These are phyloP conservation scores for Pseudomyrmex sp. DNA, from an alignment of 1,140 invertebrate species.

Conservation along the genomic window DNA sequence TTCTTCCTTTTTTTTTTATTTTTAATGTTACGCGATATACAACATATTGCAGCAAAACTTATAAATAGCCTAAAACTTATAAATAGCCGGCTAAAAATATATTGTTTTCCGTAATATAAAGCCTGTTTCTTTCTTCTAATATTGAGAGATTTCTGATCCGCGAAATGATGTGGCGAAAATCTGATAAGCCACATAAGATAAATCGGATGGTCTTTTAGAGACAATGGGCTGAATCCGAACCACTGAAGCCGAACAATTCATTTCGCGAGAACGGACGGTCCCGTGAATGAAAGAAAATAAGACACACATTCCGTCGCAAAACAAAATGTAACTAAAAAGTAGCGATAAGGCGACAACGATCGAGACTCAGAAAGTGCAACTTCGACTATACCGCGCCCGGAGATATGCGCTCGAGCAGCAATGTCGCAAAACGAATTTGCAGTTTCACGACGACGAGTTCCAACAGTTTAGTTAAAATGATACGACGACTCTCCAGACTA, in stretches of 20 bases:
- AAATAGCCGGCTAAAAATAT: neutral
- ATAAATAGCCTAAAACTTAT: neutral
- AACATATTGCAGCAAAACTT: neutral
- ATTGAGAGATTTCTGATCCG: neutral
- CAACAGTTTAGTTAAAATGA: constrained; percentile 37
- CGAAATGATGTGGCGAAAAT: neutral
- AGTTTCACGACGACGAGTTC: constrained; percentile 35
- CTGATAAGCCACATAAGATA: no score
- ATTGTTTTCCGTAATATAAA: neutral
- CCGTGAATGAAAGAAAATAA: neutral
- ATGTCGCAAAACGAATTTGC: constrained; percentile 47
- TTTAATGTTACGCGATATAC: neutral
- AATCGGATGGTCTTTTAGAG: neutral
- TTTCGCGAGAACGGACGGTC: no score
- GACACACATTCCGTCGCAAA: neutral
- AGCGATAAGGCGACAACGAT: constrained; percentile 25
- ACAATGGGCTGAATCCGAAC: no score
- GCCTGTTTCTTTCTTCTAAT: neutral
- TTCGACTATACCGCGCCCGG: neutral
- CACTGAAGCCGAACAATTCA: no score
- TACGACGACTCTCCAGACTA: constrained; percentile 22
- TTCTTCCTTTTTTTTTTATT: neutral
- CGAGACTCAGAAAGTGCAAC: constrained; percentile 15
- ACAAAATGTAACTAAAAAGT: neutral
- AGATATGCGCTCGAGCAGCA: neutral